Evolutionary conservation across 2,888 invertebrate genomes (phyloP), one percentile per base, ranked within the genome.

Genomic region (Tachystola acroxantha): DNA sequence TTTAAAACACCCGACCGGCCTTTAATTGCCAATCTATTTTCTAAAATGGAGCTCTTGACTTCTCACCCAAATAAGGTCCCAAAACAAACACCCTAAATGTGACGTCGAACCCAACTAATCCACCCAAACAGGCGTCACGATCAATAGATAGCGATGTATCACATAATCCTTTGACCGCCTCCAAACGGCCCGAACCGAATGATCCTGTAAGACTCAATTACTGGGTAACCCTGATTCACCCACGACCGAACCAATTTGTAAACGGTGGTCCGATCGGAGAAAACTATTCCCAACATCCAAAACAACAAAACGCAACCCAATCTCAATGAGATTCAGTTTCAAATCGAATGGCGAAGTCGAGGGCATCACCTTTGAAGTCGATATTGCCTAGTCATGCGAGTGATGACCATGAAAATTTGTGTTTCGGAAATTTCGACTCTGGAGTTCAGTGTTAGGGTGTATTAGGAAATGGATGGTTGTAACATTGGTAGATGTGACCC

Each of bases 171-270:
- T 82, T 79, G 79, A 77, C 79, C 79, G 64, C 63, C 13, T 19
- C 36, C 24, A 25, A 26, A 35, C 19, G 20, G 11, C 27, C 34
- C 32, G 16, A 71, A 73, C 80, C 80, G 68, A 84, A 82, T 76
- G 73, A 79, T 75, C 77, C 80, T 74, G 71, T 85, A 84, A 84
- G 79, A 85, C 85, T 85, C 85, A 84, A 86, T 85, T 85, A 86
- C 86, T 67, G 76, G 76, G 64, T 72, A 68, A 79, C 82, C 82
- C 85, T 74, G 84, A 82, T 80, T 78, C 74, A 79, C 75, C 81
- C 82, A 69, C 76, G 75, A 79, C 80, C 80, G 69, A 84, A 77
- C 82, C 85, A 84, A 86, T 86, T 85, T 85, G 85, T 84, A 80
- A 77, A 72, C 81, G 62, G 69, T 57, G 63, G 64, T 19, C 69